Evolutionary conservation across 2,888 invertebrate genomes (phyloP), one percentile per base, ranked within the genome.

Genomic region (Aspidapion aeneum): DNA sequence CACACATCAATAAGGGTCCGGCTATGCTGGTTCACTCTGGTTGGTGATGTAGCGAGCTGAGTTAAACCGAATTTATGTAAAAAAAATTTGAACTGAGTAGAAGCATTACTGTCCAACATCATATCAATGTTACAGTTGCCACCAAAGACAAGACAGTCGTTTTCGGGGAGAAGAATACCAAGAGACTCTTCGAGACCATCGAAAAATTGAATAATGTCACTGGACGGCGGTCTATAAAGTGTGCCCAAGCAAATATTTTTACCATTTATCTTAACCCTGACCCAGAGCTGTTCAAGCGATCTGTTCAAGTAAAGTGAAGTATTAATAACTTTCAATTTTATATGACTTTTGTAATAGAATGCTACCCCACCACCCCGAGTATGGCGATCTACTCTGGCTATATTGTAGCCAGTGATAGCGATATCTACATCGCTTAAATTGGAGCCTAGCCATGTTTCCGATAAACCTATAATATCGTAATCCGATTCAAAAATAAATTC

Each of bases 1-100:
- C 1, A 62, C 17, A 57, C 2, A 21, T 62, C 51, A 22, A 62
- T 57, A 3, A 20, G 52, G 5, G 61, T 61, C 18, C 21, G 49
- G 5, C 12, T 18, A 21, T 17, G 55, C 18, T 16, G 2, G n/a
- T 48, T 56, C 2, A 61, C 21, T 19, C 56, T 22, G 18, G 61
- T 57, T 9, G 57, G 61, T 12, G 18, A 16, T 22, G 51, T 1
- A 50, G 18, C n/a, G 17, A 17, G n/a, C 35, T 58, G 55, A 1
- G 16, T n/a, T 2, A 57, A 17, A 20, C 48, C 21, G 20, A 56
- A 50, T 20, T 61, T 61, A 18, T 22, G 16, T 12, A 62, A 35
- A 35, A 57, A 18, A 20, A 1, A 35, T 21, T 16, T 16, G n/a
- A 55, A 18, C 18, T 9, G 9, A 12, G 5, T 56, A 20, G 52